Conservation (phyloP, 2,888 invertebrate species). For the Drosophila putrida region DNA sequence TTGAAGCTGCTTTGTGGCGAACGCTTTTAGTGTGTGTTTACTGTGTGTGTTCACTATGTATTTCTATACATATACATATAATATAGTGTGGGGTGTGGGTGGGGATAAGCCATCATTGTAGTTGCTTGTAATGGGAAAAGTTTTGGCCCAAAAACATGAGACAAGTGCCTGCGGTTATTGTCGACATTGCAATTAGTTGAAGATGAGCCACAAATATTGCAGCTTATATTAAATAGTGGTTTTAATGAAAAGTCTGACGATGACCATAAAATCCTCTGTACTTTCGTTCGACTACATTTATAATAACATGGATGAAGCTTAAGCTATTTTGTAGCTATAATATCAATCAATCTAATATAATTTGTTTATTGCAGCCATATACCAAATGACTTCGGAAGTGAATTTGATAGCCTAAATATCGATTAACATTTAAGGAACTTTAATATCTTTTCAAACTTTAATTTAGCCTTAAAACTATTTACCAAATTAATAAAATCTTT, state of each 20-base stretch:
- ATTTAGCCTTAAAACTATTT: too few relatives aligned
- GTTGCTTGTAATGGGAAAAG: conserved; percentile 72
- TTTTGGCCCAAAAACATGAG: conserved; percentile 46
- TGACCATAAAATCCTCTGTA: background rate
- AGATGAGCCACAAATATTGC: conserved; percentile 29
- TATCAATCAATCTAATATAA: too few relatives aligned
- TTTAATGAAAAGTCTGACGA: conserved; percentile 7
- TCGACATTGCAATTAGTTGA: conserved; percentile 56
- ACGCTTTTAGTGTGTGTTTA: conserved; percentile 30
- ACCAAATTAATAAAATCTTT: too few relatives aligned
- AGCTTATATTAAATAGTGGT: conserved; percentile 14
- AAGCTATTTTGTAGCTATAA: too few relatives aligned
- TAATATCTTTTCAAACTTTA: too few relatives aligned
- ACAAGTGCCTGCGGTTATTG: conserved; percentile 55
- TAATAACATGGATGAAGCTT: too few relatives aligned
- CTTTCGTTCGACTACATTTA: background rate
- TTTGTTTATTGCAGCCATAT: too few relatives aligned
- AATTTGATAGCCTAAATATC: too few relatives aligned
- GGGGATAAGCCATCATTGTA: conserved; percentile 33
- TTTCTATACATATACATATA: background rate
- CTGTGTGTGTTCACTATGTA: conserved; percentile 11
- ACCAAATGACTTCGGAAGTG: too few relatives aligned
- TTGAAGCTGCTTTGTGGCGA: conserved; percentile 68
- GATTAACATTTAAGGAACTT: too few relatives aligned
- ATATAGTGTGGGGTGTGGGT: too few relatives aligned